phyloP scores from a whole-genome alignment of 2,113 vertebrate species.

The Acanthisitta chloris region DNA sequence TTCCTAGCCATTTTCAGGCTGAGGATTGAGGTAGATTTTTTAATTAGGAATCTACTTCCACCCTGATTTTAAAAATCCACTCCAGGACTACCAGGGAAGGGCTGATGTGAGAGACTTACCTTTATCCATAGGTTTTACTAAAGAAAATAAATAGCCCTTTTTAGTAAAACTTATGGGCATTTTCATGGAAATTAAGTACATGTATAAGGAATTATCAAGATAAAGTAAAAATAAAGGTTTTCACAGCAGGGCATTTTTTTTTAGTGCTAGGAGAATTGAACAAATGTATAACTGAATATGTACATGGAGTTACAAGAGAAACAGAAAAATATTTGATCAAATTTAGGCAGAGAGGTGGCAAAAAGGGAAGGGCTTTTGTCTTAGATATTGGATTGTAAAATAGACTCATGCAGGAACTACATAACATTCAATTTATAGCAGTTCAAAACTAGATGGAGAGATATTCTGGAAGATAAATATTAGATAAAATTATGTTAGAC shows the following conservation, averaged over 20 bases:
- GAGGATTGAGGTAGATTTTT: background rate
- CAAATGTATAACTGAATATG: background rate
- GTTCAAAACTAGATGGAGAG: background rate
- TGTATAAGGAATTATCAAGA: background rate
- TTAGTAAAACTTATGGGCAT: background rate
- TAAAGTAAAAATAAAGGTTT: background rate
- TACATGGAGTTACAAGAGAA: background rate
- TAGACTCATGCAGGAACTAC: background rate
- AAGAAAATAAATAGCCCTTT: background rate
- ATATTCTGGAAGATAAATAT: background rate
- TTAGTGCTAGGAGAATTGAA: background rate
- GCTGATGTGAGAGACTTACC: background rate
- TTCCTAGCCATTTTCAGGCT: slow-evolving; percentile 12
- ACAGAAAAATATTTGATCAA: background rate
- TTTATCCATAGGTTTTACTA: background rate
- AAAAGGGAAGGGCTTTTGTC: background rate
- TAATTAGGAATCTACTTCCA: background rate
- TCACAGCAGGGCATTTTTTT: background rate
- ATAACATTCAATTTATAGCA: background rate
- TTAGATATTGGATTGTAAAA: background rate
- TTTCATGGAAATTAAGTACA: background rate
- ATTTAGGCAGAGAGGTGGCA: background rate
- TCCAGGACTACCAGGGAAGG: background rate
- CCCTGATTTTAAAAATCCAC: background rate
- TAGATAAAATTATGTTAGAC: background rate